Percentiles rank a stretch among this genome's conserved stretches.
These are phyloP conservation scores for Meiosimyza platycephala DNA, from an alignment of 2,888 invertebrate genomes.

Conservation along the genomic window DNA sequence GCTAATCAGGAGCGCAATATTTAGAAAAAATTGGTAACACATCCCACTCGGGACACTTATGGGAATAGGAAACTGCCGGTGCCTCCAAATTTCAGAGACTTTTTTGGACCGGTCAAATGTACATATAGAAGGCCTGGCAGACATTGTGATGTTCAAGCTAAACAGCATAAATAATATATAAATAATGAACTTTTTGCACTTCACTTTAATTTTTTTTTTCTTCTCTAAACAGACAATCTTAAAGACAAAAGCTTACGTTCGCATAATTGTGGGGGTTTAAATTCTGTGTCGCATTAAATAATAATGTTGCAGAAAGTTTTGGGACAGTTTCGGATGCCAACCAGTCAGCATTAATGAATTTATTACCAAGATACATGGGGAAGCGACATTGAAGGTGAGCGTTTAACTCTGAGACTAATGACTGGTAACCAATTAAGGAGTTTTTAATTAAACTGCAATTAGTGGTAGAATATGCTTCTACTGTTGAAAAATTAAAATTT, in stretches of 20 bases:
- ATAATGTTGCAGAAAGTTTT: conserved; percentile 30
- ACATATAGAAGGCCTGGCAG: too few relatives aligned
- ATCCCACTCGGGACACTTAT: too few relatives aligned
- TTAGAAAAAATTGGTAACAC: too few relatives aligned
- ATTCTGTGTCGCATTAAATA: conserved; percentile 29
- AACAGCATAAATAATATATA: conserved; percentile 12
- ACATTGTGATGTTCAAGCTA: neutral
- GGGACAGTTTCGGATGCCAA: neutral
- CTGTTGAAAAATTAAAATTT: too few relatives aligned
- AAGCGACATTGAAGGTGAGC: neutral
- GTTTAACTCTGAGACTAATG: conserved; percentile 9
- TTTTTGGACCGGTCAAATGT: too few relatives aligned
- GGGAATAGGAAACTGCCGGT: too few relatives aligned
- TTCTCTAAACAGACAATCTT: too few relatives aligned
- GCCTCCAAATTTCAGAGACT: too few relatives aligned
- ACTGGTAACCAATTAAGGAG: conserved; percentile 13
- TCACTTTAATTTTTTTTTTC: neutral
- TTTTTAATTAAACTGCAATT: conserved; percentile 25
- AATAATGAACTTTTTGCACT: conserved; percentile 29
- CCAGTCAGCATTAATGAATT: conserved; percentile 22
- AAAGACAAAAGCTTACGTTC: neutral
- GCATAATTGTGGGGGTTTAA: conserved; percentile 34
- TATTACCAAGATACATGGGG: conserved; percentile 5
- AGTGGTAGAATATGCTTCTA: neutral
- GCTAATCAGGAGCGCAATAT: too few relatives aligned